A percentile compares a stretch with the other conserved stretches of the same genome.
These are phyloP conservation scores for Manacus vitellinus DNA, from an alignment of 2,113 vertebrate species.

Conservation along the genomic window DNA sequence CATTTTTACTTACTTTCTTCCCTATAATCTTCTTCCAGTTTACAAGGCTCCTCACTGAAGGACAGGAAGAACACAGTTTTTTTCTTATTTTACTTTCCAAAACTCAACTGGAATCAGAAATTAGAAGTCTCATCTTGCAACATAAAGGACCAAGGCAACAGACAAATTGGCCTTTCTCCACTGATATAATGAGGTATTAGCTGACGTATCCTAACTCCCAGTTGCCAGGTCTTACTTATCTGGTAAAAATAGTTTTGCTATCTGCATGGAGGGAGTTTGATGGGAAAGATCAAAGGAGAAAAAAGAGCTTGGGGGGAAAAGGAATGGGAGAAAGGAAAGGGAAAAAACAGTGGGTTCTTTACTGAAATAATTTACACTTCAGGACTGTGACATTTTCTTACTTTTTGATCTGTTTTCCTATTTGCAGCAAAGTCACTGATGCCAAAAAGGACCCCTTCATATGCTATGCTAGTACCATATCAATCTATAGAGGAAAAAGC, in stretches of 20 bases:
- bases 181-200: background rate
- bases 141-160: background rate
- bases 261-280: background rate
- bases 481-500: slow-evolving; percentile 38
- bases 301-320: background rate
- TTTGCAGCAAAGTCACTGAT: slow-evolving; percentile 41
- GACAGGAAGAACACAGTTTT: background rate
- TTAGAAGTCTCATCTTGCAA: background rate
- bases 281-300: background rate
- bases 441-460: slow-evolving; percentile 14
- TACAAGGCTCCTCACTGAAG: background rate
- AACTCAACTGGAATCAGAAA: background rate
- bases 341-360: background rate
- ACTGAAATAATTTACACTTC: slow-evolving; percentile 16
- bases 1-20: background rate
- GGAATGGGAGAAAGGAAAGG: background rate
- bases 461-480: slow-evolving; percentile 17
- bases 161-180: background rate
- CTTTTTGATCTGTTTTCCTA: slow-evolving; percentile 50
- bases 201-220: background rate
- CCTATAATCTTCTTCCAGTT: background rate
- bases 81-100: background rate
- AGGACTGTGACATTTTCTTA: slow-evolving; percentile 23
- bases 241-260: background rate
- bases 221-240: background rate